Evolutionary conservation across 2,113 vertebrate species (phyloP).

Genomic region (Donacobius atricapilla): DNA sequence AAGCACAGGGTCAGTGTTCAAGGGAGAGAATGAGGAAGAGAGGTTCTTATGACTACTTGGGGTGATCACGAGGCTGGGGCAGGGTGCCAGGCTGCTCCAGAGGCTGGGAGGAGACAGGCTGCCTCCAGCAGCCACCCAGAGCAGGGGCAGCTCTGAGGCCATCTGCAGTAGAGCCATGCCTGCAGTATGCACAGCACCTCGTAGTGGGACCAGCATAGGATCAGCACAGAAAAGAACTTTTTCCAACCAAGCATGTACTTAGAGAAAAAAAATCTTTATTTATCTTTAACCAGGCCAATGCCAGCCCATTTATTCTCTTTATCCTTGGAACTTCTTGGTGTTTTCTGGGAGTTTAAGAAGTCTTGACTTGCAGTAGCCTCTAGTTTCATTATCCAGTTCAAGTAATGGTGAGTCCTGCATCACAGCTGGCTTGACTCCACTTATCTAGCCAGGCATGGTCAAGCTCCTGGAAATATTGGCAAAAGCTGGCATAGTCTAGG

Average conservation of each 20-base stretch:
- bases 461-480: neutral
- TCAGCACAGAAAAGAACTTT: neutral
- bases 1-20: fast-evolving
- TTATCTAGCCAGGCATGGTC: neutral
- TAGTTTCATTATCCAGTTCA: neutral
- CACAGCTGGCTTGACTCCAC: fast-evolving
- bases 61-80: neutral
- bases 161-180: neutral
- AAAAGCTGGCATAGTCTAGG: neutral
- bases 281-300: neutral
- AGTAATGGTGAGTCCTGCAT: neutral
- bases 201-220: neutral
- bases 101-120: neutral
- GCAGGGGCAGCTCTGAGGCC: neutral
- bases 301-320: neutral
- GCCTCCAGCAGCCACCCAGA: neutral
- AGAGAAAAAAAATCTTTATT: neutral
- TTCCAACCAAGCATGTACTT: neutral
- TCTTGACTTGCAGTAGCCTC: neutral
- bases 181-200: neutral
- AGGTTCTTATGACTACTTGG: fast-evolving
- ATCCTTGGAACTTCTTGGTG: neutral
- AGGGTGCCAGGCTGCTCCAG: neutral
- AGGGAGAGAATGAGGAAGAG: neutral
- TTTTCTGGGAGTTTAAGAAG: neutral